phyloP scores from a whole-genome alignment of 1,140 invertebrate genomes.

The Tenebrio molitor region DNA sequence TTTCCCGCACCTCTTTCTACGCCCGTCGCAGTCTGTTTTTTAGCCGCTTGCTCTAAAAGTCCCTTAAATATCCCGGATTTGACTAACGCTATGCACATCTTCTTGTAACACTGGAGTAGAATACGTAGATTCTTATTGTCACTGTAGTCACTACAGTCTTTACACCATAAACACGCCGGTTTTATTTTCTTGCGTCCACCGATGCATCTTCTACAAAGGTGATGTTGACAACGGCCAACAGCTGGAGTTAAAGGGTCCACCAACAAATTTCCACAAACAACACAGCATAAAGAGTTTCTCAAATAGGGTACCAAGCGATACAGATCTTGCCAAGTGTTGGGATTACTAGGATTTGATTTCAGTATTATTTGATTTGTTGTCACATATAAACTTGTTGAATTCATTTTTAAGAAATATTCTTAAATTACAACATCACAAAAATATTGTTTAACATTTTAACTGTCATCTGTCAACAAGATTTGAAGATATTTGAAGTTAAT shows the following conservation, averaged over 20 bases:
- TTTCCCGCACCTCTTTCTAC: constrained; percentile 66
- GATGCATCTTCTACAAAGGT: constrained; percentile 85
- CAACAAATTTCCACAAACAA: constrained; percentile 87
- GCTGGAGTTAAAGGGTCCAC: constrained; percentile 86
- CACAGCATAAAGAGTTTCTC: constrained; percentile 88
- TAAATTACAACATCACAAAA: constrained; percentile 36
- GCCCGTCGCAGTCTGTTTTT: constrained; percentile 64
- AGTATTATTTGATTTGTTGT: constrained; percentile 86
- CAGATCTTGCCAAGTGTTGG: constrained; percentile 82
- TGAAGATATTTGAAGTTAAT: constrained; percentile 9
- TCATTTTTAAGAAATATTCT: constrained; percentile 73
- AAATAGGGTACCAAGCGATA: constrained; percentile 87
- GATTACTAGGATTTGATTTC: constrained; percentile 77
- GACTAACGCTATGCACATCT: constrained; percentile 86
- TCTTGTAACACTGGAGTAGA: constrained; percentile 89
- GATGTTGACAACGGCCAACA: constrained; percentile 87
- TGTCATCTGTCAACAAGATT: constrained; percentile 14
- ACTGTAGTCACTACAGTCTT: constrained; percentile 84
- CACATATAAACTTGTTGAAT: constrained; percentile 87
- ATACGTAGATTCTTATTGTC: constrained; percentile 87
- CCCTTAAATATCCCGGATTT: constrained; percentile 78
- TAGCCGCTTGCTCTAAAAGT: constrained; percentile 70
- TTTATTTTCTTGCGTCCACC: constrained; percentile 88
- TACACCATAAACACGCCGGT: constrained; percentile 87
- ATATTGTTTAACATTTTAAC: constrained; percentile 35